These are phyloP conservation scores for Luscinia megarhynchos DNA, from an alignment of 2,797 vertebrate genomes.

Conservation along the genomic window DNA sequence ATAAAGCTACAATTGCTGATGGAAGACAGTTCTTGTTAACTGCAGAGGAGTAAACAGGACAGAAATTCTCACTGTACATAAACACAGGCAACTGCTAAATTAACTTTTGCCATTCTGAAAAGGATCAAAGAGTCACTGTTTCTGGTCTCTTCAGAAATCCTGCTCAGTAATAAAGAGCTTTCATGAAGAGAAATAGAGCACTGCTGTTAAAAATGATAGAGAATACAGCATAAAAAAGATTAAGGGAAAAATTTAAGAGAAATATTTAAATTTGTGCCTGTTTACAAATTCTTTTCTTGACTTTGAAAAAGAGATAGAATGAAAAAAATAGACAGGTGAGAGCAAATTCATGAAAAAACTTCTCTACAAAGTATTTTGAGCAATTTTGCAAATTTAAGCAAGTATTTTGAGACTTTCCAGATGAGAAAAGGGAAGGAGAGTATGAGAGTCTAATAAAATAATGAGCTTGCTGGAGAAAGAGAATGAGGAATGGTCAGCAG, in stretches of 20 bases:
- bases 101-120: not conserved
- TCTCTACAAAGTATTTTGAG: not conserved
- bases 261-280: not conserved
- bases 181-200: not conserved
- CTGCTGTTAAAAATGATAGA: not conserved
- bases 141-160: not conserved
- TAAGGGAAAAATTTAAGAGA: not conserved
- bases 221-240: accelerated
- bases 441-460: not conserved
- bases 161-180: not conserved
- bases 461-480: not conserved
- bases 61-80: not conserved
- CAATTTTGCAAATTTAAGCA: not conserved
- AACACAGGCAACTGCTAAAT: not conserved
- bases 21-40: not conserved
- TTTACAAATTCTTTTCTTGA: not conserved
- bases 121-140: not conserved
- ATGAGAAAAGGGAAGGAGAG: not conserved
- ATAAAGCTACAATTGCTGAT: not conserved
- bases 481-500: not conserved
- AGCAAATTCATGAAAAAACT: not conserved
- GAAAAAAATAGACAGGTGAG: not conserved
- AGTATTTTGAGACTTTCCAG: not conserved
- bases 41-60: not conserved
- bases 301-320: not conserved